Conservation (phyloP, 2,888 invertebrate species). For the Ischnura elegans region DNA sequence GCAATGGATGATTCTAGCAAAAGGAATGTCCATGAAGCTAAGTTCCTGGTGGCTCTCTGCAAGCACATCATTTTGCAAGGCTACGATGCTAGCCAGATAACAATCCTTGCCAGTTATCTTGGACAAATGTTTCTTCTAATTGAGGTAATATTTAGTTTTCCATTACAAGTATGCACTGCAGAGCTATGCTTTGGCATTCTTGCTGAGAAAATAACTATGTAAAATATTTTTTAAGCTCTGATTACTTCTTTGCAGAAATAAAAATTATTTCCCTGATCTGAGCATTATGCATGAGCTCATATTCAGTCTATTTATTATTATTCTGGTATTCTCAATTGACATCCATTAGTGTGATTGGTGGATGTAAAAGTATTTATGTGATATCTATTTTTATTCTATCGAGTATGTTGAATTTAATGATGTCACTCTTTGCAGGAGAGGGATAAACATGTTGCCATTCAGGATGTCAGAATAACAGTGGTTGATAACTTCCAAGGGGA, state of each 20-base stretch:
- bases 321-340: no score
- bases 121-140: conserved; percentile 84
- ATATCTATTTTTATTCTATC: no score
- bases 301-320: no score
- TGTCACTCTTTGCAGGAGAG: conserved; percentile 73
- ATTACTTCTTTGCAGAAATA: no score
- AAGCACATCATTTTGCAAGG: conserved; percentile 82
- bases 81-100: conserved; percentile 83
- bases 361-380: no score
- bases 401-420: background rate
- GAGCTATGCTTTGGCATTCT: no score
- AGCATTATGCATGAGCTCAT: no score
- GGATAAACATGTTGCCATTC: conserved; percentile 75
- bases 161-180: no score
- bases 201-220: no score
- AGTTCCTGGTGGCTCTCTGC: conserved; percentile 82
- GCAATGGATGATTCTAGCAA: conserved; percentile 81
- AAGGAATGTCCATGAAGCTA: conserved; percentile 83
- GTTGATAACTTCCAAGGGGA: conserved; percentile 92
- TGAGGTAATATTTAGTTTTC: conserved; percentile 79
- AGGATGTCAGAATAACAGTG: conserved; percentile 82
- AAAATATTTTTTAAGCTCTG: no score
- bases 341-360: no score
- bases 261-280: no score
- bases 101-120: conserved; percentile 86